Evolutionary conservation across 2,888 invertebrate genomes (phyloP).

Genomic region (Hirtodrosophila histrioides): DNA sequence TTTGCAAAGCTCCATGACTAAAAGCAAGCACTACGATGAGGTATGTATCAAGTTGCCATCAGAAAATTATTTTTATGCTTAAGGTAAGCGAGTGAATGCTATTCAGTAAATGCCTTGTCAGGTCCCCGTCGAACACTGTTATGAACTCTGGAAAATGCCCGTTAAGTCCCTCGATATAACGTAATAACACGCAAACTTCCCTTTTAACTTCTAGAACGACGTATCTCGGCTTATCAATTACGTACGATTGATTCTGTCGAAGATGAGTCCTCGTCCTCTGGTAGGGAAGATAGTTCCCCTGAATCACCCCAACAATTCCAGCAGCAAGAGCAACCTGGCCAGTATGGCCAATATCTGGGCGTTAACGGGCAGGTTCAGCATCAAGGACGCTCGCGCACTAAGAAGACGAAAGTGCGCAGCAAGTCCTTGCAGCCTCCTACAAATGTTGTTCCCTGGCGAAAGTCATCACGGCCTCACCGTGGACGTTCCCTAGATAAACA

Average conservation of each 20-base stretch:
- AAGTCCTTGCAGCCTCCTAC: constrained; percentile 83
- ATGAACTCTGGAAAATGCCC: constrained; percentile 57
- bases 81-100: constrained; percentile 38
- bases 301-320: constrained; percentile 76
- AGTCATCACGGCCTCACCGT: constrained; percentile 82
- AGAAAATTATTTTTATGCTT: not conserved
- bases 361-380: constrained; percentile 78
- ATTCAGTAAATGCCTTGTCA: not conserved
- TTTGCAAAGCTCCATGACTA: constrained; percentile 15
- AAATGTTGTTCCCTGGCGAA: constrained; percentile 83
- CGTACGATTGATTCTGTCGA: constrained; percentile 82
- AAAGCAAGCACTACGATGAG: not conserved
- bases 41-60: constrained; percentile 33
- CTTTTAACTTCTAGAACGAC: constrained; percentile 80
- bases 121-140: constrained; percentile 14
- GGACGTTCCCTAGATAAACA: constrained; percentile 85
- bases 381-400: constrained; percentile 81
- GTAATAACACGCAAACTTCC: constrained; percentile 26
- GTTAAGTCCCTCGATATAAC: not conserved
- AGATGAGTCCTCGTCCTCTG: constrained; percentile 83
- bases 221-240: constrained; percentile 83
- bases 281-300: constrained; percentile 83
- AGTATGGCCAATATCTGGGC: constrained; percentile 75
- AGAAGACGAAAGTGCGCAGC: constrained; percentile 81
- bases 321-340: constrained; percentile 67